Base-by-base conservation (phyloP, 2,888 invertebrate species). In the Calliopum simillimum region DNA sequence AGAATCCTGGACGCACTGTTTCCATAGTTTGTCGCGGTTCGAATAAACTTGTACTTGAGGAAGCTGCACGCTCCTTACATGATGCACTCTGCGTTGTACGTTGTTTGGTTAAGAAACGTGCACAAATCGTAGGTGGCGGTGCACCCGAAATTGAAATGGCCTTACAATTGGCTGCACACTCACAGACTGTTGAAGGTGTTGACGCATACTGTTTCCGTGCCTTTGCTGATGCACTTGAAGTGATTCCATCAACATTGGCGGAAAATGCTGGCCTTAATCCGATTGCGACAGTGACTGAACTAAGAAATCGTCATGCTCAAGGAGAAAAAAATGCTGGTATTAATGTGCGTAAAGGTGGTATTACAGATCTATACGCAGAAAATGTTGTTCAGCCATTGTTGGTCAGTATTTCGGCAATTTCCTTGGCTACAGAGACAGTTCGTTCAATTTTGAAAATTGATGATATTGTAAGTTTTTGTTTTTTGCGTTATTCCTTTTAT, bases 391-490 rank as follows among this genome's bases (percentile, higher is more conserved):
- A 99, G 87, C 99, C 99, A 58, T 89, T 99, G 78, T 90, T 99
- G 82, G 99, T 99, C 66, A 96, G 97, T 70, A 92, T 92, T 64
- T 97, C 96, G 78, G 97, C 98, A 62, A 92, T 99, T 77, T 95
- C 93, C 68, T 91, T 99, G 79, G 94, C 99, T 74, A 94, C 99
- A 0, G 99, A 99, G 89, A 98, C 98, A 64, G 96, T 99, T 74
- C 92, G 98, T 80, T 96, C 97, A 79, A 98, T 99, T 87, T 90
- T 99, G 83, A 99, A 99, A 89, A 99, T 99, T 81, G 99, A 99
- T 87, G 99, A 99, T 87, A 98, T 99, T 86, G 97, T 99, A 78
- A 84, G 84, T 84, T 23, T 62, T 65, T 8, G 25, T n/a, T n/a
- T n/a, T n/a, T n/a, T n/a, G 55, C 43, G 62, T n/a, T 25, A 16